Conservation (phyloP, 2,888 invertebrate species). For the Cheiracanthium punctorium region DNA sequence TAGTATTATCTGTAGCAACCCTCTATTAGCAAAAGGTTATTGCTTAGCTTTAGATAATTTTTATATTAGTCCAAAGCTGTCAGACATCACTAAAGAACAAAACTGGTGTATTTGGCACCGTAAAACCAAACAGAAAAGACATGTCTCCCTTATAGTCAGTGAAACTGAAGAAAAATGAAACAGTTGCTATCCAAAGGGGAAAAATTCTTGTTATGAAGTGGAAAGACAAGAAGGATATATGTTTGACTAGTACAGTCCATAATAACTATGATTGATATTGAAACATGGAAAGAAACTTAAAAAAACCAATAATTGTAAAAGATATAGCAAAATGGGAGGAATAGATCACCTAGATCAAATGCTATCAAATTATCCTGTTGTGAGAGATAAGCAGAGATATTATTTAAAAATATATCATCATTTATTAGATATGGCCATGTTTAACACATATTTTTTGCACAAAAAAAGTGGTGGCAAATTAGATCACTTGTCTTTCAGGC, state of each 20-base stretch:
- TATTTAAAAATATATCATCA: background rate
- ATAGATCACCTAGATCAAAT: background rate
- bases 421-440: background rate
- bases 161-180: background rate
- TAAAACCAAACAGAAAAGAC: background rate
- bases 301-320: background rate
- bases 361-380: background rate
- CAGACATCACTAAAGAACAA: background rate
- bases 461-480: background rate
- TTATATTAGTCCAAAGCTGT: background rate
- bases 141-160: background rate
- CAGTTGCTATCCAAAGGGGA: background rate
- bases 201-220: background rate
- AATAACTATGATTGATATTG: background rate
- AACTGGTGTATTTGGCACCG: background rate
- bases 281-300: background rate
- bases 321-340: background rate
- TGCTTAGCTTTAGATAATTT: background rate
- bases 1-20: background rate
- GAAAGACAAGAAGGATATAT: conserved; percentile 7
- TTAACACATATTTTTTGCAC: background rate
- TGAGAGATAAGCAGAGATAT: background rate
- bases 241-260: background rate
- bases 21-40: background rate
- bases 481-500: background rate